These are phyloP conservation scores for Prionailurus bengalensis DNA, from an alignment of 2,113 vertebrate species.

Conservation along the genomic window DNA sequence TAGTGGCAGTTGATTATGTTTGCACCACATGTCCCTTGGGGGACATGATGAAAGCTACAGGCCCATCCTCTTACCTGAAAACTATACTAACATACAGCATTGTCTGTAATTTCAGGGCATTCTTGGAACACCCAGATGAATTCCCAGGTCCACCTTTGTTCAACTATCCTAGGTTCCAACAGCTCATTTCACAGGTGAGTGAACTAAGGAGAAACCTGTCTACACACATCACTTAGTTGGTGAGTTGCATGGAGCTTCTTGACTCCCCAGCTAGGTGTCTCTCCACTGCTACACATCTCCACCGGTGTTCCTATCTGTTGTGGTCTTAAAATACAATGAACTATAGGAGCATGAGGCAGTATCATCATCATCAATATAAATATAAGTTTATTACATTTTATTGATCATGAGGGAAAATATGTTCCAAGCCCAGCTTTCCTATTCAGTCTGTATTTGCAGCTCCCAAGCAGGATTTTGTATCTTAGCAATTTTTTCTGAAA, in stretches of 20 bases:
- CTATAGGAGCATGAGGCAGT: background rate
- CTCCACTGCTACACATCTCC: background rate
- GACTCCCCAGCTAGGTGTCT: background rate
- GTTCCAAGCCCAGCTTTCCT: background rate
- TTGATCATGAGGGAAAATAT: slow-evolving; percentile 10
- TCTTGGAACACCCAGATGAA: background rate
- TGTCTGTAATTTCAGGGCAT: background rate
- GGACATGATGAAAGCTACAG: background rate
- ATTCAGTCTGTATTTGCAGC: background rate
- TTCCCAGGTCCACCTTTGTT: background rate
- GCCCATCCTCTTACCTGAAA: background rate
- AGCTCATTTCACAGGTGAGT: background rate
- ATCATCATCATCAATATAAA: background rate
- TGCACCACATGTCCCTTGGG: background rate
- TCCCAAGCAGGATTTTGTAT: background rate
- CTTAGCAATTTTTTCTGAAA: background rate
- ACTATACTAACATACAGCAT: background rate
- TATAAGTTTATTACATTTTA: slow-evolving; percentile 1
- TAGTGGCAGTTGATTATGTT: background rate
- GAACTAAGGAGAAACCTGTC: background rate
- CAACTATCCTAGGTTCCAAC: background rate
- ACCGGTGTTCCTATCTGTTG: background rate
- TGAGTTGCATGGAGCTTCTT: background rate
- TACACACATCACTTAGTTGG: no score
- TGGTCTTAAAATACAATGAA: background rate